Evolutionary conservation across 2,113 vertebrate genomes (phyloP).

Genomic region (Chunga burmeisteri): DNA sequence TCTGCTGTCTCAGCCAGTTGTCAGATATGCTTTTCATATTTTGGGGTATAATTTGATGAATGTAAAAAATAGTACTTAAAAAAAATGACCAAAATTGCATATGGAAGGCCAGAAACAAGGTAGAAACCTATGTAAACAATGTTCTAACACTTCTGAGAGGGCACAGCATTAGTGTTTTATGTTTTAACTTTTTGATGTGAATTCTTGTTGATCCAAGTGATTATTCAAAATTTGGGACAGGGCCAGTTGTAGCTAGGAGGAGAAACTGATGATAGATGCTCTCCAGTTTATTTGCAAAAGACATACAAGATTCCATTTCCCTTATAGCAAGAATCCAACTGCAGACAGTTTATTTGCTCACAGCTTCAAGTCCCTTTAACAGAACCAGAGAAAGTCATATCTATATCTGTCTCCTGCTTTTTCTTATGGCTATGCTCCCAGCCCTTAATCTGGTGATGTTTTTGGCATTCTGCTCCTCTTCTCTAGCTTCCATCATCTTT

Average conservation of each 20-base stretch:
- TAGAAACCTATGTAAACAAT: neutral
- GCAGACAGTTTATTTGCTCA: conserved; percentile 5
- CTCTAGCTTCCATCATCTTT: neutral
- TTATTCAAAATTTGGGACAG: neutral
- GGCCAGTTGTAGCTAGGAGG: neutral
- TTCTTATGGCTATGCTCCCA: neutral
- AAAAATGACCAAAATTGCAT: neutral
- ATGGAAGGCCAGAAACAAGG: neutral
- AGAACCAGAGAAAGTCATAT: neutral
- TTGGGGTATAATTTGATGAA: neutral
- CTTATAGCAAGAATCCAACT: neutral
- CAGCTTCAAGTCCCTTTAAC: neutral
- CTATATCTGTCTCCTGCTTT: neutral
- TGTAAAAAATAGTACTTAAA: neutral
- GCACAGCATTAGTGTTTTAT: neutral
- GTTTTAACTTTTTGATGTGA: neutral
- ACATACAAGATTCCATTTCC: neutral
- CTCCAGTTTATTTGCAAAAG: neutral
- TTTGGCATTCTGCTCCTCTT: neutral
- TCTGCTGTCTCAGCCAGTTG: neutral
- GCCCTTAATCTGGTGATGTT: neutral
- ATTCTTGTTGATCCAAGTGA: neutral
- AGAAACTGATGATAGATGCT: neutral
- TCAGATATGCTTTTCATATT: neutral
- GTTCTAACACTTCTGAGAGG: neutral